Percentiles rank a stretch among this genome's conserved stretches.
phyloP scores from a whole-genome alignment of 1,140 invertebrate genomes.

The Monochamus saltuarius region DNA sequence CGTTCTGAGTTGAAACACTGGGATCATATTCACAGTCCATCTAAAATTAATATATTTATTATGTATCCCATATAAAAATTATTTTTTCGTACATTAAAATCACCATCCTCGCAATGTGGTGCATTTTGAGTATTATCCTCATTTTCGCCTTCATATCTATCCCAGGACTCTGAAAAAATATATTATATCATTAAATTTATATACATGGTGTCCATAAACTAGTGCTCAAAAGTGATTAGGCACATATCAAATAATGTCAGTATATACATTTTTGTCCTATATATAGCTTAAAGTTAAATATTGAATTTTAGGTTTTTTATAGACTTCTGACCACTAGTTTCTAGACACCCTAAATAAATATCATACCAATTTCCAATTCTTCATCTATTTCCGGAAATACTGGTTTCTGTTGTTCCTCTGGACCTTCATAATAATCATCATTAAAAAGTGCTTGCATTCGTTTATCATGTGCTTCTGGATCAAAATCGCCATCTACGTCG shows the following conservation, averaged over 20 bases:
- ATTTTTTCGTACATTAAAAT: constrained; percentile 69
- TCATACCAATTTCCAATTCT: constrained; percentile 63
- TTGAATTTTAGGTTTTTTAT: too few relatives aligned
- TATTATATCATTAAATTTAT: not conserved
- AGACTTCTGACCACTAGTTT: too few relatives aligned
- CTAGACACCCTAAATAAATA: too few relatives aligned
- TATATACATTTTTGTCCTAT: too few relatives aligned
- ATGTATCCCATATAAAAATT: constrained; percentile 14
- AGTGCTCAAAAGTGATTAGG: too few relatives aligned
- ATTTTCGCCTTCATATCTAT: constrained; percentile 62
- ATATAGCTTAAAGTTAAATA: too few relatives aligned
- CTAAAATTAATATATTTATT: constrained; percentile 53
- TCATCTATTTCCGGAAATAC: constrained; percentile 80
- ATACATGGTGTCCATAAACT: not conserved
- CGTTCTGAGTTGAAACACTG: constrained; percentile 53
- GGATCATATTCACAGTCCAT: constrained; percentile 88
- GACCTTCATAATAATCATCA: constrained; percentile 79
- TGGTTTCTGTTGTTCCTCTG: constrained; percentile 74
- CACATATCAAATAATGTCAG: too few relatives aligned
- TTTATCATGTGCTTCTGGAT: constrained; percentile 84
- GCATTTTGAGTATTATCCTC: constrained; percentile 47
- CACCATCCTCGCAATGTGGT: constrained; percentile 73
- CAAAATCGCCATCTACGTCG: constrained; percentile 85
- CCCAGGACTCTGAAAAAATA: constrained; percentile 68
- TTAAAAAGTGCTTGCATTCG: constrained; percentile 87